A percentile compares a stretch with the other conserved stretches of the same genome.
Conservation (phyloP, 2,888 invertebrate species). For the Nymphalis c-album region DNA sequence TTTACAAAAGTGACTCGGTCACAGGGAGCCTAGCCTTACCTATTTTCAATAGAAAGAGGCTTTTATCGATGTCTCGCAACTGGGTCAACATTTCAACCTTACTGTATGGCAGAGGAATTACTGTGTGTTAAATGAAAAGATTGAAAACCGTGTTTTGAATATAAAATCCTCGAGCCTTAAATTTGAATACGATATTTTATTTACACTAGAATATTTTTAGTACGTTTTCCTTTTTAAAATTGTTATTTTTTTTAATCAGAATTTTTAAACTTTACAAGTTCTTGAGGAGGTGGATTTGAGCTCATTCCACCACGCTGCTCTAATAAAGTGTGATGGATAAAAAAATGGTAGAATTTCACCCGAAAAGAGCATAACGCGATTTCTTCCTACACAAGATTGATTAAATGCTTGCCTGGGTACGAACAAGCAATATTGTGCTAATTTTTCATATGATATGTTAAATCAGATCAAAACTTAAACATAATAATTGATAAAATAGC, state of each 20-base stretch:
- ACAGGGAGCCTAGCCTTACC: constrained; percentile 47
- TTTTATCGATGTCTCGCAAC: constrained; percentile 62
- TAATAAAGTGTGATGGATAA: too few species aligned
- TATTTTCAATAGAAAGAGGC: constrained; percentile 58
- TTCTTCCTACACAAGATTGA: too few species aligned
- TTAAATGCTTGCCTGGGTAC: too few species aligned
- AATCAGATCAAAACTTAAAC: too few species aligned
- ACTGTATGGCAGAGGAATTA: constrained; percentile 37
- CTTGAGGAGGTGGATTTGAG: too few species aligned
- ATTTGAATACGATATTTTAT: constrained; percentile 10
- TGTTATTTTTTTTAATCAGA: not conserved
- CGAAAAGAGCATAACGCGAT: too few species aligned
- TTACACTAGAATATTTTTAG: not conserved
- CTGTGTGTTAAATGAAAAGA: constrained; percentile 37
- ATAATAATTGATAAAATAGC: too few species aligned
- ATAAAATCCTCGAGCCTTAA: constrained; percentile 7
- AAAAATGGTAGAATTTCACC: too few species aligned
- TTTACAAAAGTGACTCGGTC: constrained; percentile 50
- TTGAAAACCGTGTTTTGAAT: constrained; percentile 21
- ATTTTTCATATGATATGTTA: too few species aligned
- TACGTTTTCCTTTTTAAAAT: not conserved
- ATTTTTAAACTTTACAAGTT: not conserved
- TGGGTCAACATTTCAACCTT: constrained; percentile 57
- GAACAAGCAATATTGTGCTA: too few species aligned
- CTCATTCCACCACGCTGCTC: too few species aligned